Percentiles rank a stretch among this genome's conserved stretches.
phyloP scores from a whole-genome alignment of 35 echinoderm and acorn worm species.

The Acanthaster planci region DNA sequence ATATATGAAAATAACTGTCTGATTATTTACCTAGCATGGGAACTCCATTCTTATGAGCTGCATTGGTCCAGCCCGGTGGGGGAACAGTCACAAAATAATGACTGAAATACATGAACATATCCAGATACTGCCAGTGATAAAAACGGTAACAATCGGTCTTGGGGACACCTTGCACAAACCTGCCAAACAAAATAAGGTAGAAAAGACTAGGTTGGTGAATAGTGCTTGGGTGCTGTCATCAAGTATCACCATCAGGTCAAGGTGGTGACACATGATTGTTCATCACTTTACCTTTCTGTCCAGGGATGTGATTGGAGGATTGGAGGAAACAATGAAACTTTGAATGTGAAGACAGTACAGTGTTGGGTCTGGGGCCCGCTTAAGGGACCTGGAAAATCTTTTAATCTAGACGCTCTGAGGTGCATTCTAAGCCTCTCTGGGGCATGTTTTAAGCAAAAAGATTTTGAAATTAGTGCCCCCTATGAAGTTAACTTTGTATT shows the following conservation, averaged over 20 bases:
- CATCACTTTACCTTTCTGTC: not conserved
- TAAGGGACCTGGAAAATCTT: no score
- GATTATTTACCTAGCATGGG: conserved; percentile 79
- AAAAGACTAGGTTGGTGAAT: not conserved
- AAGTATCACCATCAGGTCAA: not conserved
- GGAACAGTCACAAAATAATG: conserved; percentile 95
- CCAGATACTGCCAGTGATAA: conserved; percentile 97
- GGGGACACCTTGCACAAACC: conserved; percentile 88
- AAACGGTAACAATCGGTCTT: conserved; percentile 72
- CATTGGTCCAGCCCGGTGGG: conserved; percentile 93
- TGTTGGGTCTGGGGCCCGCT: no score
- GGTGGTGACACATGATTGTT: not conserved
- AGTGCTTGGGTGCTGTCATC: no score
- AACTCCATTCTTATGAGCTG: conserved; percentile 92
- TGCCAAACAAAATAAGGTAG: conserved; percentile 29
- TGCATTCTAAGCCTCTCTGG: no score
- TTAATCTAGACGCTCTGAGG: no score
- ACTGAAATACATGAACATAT: conserved; percentile 97
- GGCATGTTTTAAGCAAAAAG: no score
- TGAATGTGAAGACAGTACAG: no score
- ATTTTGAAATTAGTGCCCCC: no score
- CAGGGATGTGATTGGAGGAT: not conserved
- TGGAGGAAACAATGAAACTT: no score
- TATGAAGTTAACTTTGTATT: no score
- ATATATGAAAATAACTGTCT: not conserved